These are phyloP conservation scores for Drosophila nebulosa DNA, from an alignment of 1,140 invertebrate genomes.

Conservation along the genomic window DNA sequence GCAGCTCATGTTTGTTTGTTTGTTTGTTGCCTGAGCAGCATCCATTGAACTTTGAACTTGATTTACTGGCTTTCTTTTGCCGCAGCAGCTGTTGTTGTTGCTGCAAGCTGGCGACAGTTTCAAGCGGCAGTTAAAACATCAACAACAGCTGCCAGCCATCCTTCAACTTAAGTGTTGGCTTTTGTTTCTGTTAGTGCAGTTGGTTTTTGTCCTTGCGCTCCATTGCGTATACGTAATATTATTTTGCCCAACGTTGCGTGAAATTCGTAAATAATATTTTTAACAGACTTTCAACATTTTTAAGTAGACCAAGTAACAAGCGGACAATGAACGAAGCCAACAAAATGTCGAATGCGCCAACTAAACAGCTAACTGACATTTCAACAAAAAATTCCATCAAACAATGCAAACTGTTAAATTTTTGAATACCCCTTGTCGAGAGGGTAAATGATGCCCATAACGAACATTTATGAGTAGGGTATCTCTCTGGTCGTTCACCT, in stretches of 20 bases:
- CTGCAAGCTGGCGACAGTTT: constrained; percentile 32
- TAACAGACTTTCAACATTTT: constrained; percentile 10
- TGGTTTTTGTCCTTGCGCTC: constrained; percentile 39
- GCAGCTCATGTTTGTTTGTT: constrained; percentile 20
- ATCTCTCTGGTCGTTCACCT: background rate
- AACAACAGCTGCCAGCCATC: constrained; percentile 42
- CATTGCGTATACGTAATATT: constrained; percentile 64
- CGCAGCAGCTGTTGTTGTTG: background rate
- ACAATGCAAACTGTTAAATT: background rate
- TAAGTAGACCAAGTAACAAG: background rate
- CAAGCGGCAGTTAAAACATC: constrained; percentile 16
- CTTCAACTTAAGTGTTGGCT: constrained; percentile 11
- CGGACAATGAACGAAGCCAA: background rate
- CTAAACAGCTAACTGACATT: background rate
- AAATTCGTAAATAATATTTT: constrained; percentile 26
- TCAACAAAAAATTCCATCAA: background rate
- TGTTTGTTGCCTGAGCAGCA: constrained; percentile 40
- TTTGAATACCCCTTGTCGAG: background rate
- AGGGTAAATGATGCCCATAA: background rate
- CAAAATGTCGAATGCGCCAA: background rate
- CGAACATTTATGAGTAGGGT: background rate
- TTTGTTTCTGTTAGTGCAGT: background rate
- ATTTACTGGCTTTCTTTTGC: constrained; percentile 59
- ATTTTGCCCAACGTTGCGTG: constrained; percentile 27
- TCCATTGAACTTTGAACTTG: constrained; percentile 74